Base-by-base conservation (phyloP, 1,140 invertebrate genomes). In the Centruroides vittatus region DNA sequence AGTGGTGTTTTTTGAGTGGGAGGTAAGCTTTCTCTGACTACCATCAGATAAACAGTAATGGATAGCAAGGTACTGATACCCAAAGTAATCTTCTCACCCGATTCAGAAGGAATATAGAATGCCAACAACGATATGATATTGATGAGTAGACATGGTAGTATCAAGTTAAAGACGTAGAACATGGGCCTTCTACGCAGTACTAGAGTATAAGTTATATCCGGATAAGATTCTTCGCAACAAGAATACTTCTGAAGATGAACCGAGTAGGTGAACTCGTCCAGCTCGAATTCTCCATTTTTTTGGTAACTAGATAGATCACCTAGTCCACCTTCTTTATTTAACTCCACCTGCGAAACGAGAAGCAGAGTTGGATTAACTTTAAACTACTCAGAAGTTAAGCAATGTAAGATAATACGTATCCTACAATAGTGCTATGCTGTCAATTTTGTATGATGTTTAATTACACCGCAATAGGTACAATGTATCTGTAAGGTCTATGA, bases 291-390 rank as follows among this genome's bases (percentile, higher is more conserved):
- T 5, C 79, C 80, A 63, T 79, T 80, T 6, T 71, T 70, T 6
- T 82, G 76, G 65, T 82, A 82, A 66, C 81, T 81, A 5, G 73
- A 69, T 7, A 82, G 67, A 68, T 83, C 81, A 0, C 80, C 73
- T 11, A 75, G 71, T 1, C 70, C 58, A 46, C 52, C 47, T 8
- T 46, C 41, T 36, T 47, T 34, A 3, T 34, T 41, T n/a, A 59
- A 35, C n/a, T 59, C 58, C 35, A 59, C 23, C 58, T 59, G 51
- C 23, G 7, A 23, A 47, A 53, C 35, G 52, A 6, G 41, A 41
- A 41, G 5, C 8, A 41, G 5, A 0, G 8, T 41, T 41, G 3
- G 41, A 8, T 51, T 13, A 34, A 51, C 12, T 8, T 13, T n/a
- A 51, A n/a, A 51, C 50, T 5, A 34, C 5, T 5, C 50, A 23